A percentile compares a stretch with the other conserved stretches of the same genome.
These are phyloP conservation scores for Chironomus riparius DNA, from an alignment of 2,888 invertebrate species.

Conservation along the genomic window DNA sequence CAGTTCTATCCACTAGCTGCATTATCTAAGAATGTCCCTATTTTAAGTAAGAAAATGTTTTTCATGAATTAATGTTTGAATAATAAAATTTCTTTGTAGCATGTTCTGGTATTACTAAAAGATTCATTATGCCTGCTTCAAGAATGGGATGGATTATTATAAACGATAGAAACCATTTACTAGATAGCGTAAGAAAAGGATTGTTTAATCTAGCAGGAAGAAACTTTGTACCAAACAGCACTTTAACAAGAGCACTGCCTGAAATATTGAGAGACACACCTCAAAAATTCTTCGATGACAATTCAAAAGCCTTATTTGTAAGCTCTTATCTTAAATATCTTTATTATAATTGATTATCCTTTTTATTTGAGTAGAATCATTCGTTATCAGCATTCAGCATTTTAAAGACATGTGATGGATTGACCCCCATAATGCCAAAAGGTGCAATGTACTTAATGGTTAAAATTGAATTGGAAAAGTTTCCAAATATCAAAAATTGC, in stretches of 20 bases:
- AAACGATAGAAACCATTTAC: conserved; percentile 58
- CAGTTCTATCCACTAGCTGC: conserved; percentile 76
- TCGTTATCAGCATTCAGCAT: conserved; percentile 67
- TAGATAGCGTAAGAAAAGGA: conserved; percentile 40
- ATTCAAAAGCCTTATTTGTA: conserved; percentile 39
- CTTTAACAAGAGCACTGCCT: conserved; percentile 85
- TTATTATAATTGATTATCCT: neutral
- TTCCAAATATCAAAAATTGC: conserved; percentile 72
- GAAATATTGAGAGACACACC: conserved; percentile 74
- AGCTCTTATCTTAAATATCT: neutral
- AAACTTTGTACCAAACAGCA: conserved; percentile 84
- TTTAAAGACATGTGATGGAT: conserved; percentile 62
- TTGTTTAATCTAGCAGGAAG: conserved; percentile 64
- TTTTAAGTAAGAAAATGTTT: conserved; percentile 47
- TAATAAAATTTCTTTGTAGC: conserved; percentile 35
- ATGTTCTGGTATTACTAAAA: conserved; percentile 91
- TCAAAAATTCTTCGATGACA: conserved; percentile 69
- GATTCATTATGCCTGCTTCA: conserved; percentile 98
- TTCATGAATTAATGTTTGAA: no score
- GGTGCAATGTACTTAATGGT: conserved; percentile 99
- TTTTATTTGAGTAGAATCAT: conserved; percentile 60
- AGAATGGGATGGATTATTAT: conserved; percentile 94
- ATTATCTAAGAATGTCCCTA: conserved; percentile 77
- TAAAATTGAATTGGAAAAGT: conserved; percentile 64
- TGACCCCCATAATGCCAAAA: conserved; percentile 67